phyloP scores from a whole-genome alignment of 2,888 invertebrate genomes.

The Therioaphis trifolii region DNA sequence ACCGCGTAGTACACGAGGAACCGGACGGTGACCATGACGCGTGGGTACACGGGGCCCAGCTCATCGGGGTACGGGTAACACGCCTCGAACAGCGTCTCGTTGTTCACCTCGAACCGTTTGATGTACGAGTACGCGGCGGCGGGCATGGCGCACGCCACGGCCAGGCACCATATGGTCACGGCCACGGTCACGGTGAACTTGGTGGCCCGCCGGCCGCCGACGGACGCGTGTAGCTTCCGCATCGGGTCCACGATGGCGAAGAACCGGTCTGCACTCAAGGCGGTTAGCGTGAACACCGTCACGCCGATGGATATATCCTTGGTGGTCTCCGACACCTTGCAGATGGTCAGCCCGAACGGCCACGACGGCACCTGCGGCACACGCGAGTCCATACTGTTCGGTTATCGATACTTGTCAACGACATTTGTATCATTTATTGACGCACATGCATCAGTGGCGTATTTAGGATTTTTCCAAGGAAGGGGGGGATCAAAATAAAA shows the following conservation, averaged over 20 bases:
- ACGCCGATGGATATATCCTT: conserved; percentile 92
- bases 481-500: too few relatives aligned
- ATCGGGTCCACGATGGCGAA: conserved; percentile 92
- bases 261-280: conserved; percentile 89
- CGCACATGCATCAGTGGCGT: too few relatives aligned
- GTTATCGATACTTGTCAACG: too few relatives aligned
- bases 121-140: conserved; percentile 79
- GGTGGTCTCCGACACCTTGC: conserved; percentile 78
- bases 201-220: conserved; percentile 80
- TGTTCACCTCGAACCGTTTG: conserved; percentile 70
- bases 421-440: too few relatives aligned
- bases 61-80: conserved; percentile 83
- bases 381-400: background rate
- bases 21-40: conserved; percentile 74
- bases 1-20: conserved; percentile 85
- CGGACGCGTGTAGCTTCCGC: conserved; percentile 81
- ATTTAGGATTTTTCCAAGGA: too few relatives aligned
- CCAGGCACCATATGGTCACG: conserved; percentile 82
- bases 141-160: conserved; percentile 81
- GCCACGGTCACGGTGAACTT: conserved; percentile 78
- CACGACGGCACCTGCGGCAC: conserved; percentile 64
- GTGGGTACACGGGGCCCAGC: conserved; percentile 72
- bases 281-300: conserved; percentile 91
- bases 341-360: conserved; percentile 70
- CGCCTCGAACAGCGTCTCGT: conserved; percentile 72